A percentile compares a stretch with the other conserved stretches of the same genome.
Conservation (phyloP, 2,113 vertebrate genomes). For the Siniperca chuatsi region DNA sequence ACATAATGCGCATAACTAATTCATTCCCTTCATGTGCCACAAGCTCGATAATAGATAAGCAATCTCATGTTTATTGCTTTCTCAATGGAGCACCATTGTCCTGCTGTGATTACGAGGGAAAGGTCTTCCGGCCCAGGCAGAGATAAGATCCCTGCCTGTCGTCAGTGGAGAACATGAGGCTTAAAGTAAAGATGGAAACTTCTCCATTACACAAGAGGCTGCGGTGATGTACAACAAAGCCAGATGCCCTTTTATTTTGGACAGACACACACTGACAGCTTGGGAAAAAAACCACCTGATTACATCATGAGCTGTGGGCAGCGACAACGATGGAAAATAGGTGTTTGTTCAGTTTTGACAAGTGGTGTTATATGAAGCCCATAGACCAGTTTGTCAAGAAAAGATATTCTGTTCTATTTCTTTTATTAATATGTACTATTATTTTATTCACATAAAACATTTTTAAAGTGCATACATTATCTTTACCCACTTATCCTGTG, state of each 20-base stretch:
- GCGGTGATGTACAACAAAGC: constrained; percentile 11
- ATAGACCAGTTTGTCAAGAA: background rate
- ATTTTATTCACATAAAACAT: background rate
- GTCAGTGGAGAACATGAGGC: constrained; percentile 27
- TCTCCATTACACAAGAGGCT: constrained; percentile 38
- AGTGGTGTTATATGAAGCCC: background rate
- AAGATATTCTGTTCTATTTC: background rate
- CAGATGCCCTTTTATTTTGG: constrained; percentile 63
- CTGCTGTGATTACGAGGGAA: constrained; percentile 20
- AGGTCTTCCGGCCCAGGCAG: constrained; percentile 20
- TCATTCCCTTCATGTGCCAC: constrained; percentile 9
- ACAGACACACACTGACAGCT: constrained; percentile 26
- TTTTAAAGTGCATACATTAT: background rate
- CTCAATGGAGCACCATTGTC: constrained; percentile 45
- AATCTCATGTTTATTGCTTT: constrained; percentile 49
- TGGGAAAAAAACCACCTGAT: constrained; percentile 27
- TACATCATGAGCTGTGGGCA: constrained; percentile 8
- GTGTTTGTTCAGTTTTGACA: constrained; percentile 1
- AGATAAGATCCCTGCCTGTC: constrained; percentile 59
- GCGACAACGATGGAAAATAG: background rate
- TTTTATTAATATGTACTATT: background rate
- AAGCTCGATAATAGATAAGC: constrained; percentile 44
- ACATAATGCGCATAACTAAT: constrained; percentile 25
- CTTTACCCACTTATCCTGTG: background rate
- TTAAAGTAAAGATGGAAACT: constrained; percentile 47